Evolutionary conservation across 2,113 vertebrate genomes (phyloP).

Genomic region (Percina caprodes): DNA sequence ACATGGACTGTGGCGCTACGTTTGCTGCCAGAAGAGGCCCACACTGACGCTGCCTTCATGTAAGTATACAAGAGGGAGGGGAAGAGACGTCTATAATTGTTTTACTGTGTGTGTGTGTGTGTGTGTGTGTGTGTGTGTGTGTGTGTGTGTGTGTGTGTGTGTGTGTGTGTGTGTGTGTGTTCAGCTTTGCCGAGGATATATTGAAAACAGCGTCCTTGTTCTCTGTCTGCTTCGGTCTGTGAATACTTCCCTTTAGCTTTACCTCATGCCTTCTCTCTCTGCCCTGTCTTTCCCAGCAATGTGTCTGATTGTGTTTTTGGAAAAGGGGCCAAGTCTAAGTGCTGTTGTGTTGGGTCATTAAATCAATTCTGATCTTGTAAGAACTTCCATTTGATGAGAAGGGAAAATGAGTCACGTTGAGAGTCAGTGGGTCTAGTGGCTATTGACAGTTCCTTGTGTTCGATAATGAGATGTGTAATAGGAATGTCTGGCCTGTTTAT

Average conservation of each 20-base stretch:
- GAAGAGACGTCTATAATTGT: background rate
- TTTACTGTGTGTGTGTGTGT: background rate
- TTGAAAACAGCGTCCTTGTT: no score
- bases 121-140: background rate
- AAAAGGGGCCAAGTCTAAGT: slow-evolving; percentile 33
- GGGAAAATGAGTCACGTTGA: background rate
- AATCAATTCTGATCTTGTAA: slow-evolving; percentile 27
- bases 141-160: no score
- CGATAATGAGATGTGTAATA: background rate
- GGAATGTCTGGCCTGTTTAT: slow-evolving; percentile 1
- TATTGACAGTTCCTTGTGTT: background rate
- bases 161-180: no score
- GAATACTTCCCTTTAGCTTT: background rate
- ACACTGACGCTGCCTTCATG: slow-evolving; percentile 71
- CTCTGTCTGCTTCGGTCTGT: background rate
- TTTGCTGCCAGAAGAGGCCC: slow-evolving; percentile 85
- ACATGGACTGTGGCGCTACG: slow-evolving; percentile 75
- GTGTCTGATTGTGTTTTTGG: slow-evolving; percentile 40
- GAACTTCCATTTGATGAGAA: slow-evolving; percentile 9
- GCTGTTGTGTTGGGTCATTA: slow-evolving; percentile 28
- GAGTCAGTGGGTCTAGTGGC: background rate
- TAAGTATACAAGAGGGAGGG: slow-evolving; percentile 68
- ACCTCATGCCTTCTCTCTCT: background rate
- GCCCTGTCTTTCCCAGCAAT: background rate
- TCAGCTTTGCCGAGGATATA: no score